These are phyloP conservation scores for Melangyna quadrimaculata DNA, from an alignment of 2,888 invertebrate genomes.

Conservation along the genomic window DNA sequence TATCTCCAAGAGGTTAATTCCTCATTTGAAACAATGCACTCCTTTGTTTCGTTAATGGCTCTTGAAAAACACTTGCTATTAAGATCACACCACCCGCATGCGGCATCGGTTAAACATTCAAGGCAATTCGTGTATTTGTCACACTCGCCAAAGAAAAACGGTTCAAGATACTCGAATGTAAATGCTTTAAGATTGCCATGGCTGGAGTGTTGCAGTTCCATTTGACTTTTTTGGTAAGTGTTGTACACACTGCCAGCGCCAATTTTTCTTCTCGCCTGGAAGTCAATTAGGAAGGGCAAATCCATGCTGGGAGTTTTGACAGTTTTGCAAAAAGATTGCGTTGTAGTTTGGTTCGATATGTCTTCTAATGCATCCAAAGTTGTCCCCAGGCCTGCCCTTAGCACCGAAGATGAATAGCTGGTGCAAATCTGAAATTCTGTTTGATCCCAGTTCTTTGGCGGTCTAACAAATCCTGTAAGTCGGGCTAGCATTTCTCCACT, in stretches of 20 bases:
- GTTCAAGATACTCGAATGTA: conserved; percentile 94
- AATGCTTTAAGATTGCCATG: conserved; percentile 90
- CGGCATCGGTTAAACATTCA: conserved; percentile 92
- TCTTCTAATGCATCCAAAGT: conserved; percentile 80
- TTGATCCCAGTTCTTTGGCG: conserved; percentile 88
- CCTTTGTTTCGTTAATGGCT: conserved; percentile 85
- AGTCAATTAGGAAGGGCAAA: conserved; percentile 86
- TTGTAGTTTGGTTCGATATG: conserved; percentile 85
- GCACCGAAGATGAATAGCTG: conserved; percentile 88
- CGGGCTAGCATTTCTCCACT: conserved; percentile 90
- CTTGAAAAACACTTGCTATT: conserved; percentile 87
- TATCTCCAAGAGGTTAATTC: conserved; percentile 85
- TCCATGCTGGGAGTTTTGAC: conserved; percentile 86
- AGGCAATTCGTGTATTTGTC: conserved; percentile 90
- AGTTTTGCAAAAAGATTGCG: conserved; percentile 86
- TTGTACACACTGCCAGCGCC: conserved; percentile 82
- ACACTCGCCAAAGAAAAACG: conserved; percentile 91
- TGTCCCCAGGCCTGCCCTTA: conserved; percentile 82
- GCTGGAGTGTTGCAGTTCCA: conserved; percentile 90
- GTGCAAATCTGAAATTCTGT: conserved; percentile 90
- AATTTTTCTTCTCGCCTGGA: conserved; percentile 85
- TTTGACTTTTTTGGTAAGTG: conserved; percentile 88
- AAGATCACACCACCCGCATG: conserved; percentile 95
- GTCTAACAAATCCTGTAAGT: conserved; percentile 90
- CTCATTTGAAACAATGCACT: conserved; percentile 80